Base-by-base conservation (phyloP, 2,888 invertebrate species). In the Dolomedes plantarius region DNA sequence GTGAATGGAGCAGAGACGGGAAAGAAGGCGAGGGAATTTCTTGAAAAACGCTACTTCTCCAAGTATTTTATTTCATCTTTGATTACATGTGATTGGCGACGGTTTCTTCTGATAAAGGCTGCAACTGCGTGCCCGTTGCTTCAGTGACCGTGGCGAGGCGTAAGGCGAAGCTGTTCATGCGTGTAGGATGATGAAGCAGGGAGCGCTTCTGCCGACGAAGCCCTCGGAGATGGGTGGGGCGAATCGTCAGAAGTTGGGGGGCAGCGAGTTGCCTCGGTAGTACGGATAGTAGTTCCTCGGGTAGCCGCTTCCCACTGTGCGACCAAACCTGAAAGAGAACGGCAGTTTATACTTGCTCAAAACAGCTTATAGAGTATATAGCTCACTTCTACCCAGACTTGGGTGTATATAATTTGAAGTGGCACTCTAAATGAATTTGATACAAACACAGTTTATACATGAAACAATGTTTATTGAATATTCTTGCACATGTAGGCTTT, bases 91-190 rank as follows among this genome's bases (percentile, higher is more conserved):
- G 11, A 23, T 11, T 64, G 71, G 50, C 64, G 80, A 80, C 80
- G 80, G 80, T 73, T 64, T 67, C 27, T 28, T 32, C 80, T 80
- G 80, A 80, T 80, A 80, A 80, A 80, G 80, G 80, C 80, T 64
- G 64, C 39, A 36, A 67, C 32, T 23, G 67, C 5, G 11, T 46
- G 46, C 16, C 13, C 11, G n/a, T 41, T 56, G 29, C 32, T 36
- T 62, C 62, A 50, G n/a, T 19, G 2, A 3, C 19, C 31, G 31
- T 29, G 29, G 56, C 19, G 56, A 32, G 29, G 29, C 13, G n/a
- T 39, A 39, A 64, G 56, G 23, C 27, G 36, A 36, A 31, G 36
- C n/a, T 13, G 28, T 27, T 41, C 19, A 27, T 28, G 41, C 50
- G 27, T 11, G 23, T 1, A 56, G 56, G 3, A 56, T 11, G 23